These are phyloP conservation scores for Glossophaga mutica DNA, from an alignment of 2,797 vertebrate species.

Conservation along the genomic window DNA sequence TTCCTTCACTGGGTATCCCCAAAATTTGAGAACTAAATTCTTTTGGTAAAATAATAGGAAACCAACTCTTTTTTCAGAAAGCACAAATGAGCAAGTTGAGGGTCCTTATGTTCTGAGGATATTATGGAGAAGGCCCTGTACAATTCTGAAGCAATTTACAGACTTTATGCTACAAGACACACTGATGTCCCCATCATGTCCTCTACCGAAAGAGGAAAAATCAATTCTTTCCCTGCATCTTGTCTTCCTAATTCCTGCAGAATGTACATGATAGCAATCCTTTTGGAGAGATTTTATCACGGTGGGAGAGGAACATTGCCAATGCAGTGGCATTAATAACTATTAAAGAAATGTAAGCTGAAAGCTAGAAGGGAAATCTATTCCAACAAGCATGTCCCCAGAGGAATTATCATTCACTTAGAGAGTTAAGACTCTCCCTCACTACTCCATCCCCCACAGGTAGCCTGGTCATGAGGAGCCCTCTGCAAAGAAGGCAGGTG, in stretches of 20 bases:
- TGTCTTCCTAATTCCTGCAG: slow-evolving; percentile 8
- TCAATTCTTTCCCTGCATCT: neutral
- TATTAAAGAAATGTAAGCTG: slow-evolving; percentile 61
- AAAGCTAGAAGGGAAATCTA: slow-evolving; percentile 38
- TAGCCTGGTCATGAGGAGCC: neutral
- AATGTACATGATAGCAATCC: neutral
- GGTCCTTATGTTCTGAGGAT: neutral
- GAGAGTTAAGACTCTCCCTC: slow-evolving; percentile 20
- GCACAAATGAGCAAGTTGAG: neutral
- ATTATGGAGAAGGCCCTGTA: neutral
- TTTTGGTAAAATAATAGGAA: neutral
- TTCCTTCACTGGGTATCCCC: neutral
- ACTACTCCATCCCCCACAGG: neutral
- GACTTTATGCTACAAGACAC: neutral
- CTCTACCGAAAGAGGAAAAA: slow-evolving; percentile 23
- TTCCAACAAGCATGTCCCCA: slow-evolving; percentile 31
- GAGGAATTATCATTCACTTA: slow-evolving; percentile 55
- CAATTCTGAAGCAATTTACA: slow-evolving; percentile 19
- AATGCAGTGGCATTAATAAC: slow-evolving; percentile 47
- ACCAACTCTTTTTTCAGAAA: neutral
- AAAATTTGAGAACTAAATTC: neutral
- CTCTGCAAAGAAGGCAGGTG: neutral
- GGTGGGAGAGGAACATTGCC: neutral
- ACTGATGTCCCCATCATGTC: neutral
- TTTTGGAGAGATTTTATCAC: slow-evolving; percentile 48